Evolutionary conservation across 2,113 vertebrate genomes (phyloP).

Genomic region (Callaeas wilsoni): DNA sequence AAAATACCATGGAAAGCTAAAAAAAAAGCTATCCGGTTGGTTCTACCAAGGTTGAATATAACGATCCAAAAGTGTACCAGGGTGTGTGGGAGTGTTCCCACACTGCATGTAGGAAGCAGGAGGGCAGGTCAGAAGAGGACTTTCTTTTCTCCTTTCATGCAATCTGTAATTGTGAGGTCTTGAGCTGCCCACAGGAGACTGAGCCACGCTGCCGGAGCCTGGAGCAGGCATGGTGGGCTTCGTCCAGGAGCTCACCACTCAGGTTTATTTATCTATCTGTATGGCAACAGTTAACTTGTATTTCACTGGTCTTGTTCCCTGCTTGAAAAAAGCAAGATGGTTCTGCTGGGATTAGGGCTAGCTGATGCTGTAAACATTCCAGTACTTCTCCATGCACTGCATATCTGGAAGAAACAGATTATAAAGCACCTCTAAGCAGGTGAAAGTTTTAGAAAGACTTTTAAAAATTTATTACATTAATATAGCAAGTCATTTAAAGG

Average conservation of each 20-base stretch:
- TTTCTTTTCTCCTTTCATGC: neutral
- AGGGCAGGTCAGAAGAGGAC: neutral
- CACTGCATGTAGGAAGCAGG: neutral
- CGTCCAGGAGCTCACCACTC: fast-evolving
- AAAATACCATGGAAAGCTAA: neutral
- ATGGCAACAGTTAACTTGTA: neutral
- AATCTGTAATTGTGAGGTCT: neutral
- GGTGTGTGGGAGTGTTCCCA: neutral
- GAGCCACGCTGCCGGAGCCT: fast-evolving
- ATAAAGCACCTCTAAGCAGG: neutral
- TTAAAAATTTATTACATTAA: neutral
- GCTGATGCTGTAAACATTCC: neutral
- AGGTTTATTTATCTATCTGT: neutral
- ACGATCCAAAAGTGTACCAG: neutral
- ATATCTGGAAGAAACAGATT: neutral
- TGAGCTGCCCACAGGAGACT: fast-evolving
- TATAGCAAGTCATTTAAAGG: neutral
- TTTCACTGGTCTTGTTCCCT: neutral
- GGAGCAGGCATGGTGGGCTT: fast-evolving
- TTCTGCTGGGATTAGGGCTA: neutral
- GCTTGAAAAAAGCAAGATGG: neutral
- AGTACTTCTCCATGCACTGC: neutral
- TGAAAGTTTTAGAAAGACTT: neutral
- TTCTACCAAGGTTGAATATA: neutral
- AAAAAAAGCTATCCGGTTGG: neutral